Evolutionary conservation across 2,113 vertebrate genomes (phyloP), one percentile per base, ranked within the genome.

Genomic region (Smithornis capensis): DNA sequence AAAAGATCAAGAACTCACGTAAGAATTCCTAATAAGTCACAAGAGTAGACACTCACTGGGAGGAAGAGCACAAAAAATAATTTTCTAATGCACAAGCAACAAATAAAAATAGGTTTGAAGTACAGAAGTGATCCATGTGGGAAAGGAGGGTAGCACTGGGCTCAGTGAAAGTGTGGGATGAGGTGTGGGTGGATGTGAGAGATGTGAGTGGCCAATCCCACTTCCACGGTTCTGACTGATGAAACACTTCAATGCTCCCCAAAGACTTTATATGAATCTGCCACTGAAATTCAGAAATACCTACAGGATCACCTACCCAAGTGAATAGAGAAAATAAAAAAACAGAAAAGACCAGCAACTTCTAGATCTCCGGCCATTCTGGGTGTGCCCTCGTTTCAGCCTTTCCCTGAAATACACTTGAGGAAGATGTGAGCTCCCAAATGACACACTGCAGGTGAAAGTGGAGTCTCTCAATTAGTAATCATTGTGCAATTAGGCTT

Each of bases 401-500:
- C 7, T 45, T 50, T 35, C 40, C 70, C 50, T 92, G 57, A 59
- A 85, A 74, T 23, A 14, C 0, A 0, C 50, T 52, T 8, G 31
- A 7, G 31, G 60, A 74, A 88, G 56, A 80, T 28, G 47, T 29
- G 63, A 79, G 70, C 56, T 82, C 89, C 73, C 53, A 49, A 31
- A 87, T 1, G 4, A 49, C 31, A 71, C 0, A 0, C n/a, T 1
- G 6, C 56, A 82, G 87, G 80, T 89, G 60, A 50, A 83, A 89
- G 47, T 17, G 19, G 47, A 96, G 53, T 60, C 56, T 53, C 68
- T 60, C 85, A 91, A 87, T 86, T 92, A 96, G 52, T 25, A 92
- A 93, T 84, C 94, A 73, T 76, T 62, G 52, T 19, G 83, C 52
- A 95, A 93, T 93, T 93, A 96, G 40, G 29, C 25, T 90, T 49